Evolutionary conservation across 1,140 invertebrate genomes (phyloP).

Genomic region (Listronotus oregonensis): DNA sequence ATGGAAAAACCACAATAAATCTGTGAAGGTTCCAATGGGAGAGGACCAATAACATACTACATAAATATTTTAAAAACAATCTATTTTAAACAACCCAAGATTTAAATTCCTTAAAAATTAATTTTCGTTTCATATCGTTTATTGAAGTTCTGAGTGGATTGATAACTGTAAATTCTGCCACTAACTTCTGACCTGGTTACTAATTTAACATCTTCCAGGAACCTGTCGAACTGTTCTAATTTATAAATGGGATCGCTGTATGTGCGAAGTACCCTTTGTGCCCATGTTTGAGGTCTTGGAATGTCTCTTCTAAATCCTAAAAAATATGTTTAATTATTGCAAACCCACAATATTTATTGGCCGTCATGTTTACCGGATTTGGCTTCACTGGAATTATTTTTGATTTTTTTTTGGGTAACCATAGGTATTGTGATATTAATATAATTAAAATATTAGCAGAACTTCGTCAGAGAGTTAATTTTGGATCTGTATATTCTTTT

Average conservation of each 20-base stretch:
- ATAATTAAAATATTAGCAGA: too few species aligned
- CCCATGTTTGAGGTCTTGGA: constrained; percentile 79
- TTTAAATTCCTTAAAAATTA: neutral
- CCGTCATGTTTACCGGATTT: too few species aligned
- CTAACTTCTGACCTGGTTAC: constrained; percentile 48
- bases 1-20: too few species aligned
- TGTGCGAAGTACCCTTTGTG: constrained; percentile 75
- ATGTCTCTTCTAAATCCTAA: constrained; percentile 60
- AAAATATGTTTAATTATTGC: neutral
- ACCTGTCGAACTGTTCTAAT: constrained; percentile 39
- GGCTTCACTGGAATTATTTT: too few species aligned
- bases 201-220: constrained; percentile 48
- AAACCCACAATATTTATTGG: too few species aligned
- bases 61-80: neutral
- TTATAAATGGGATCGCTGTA: constrained; percentile 60
- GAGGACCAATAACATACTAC: too few species aligned
- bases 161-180: constrained; percentile 46
- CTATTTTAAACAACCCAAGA: neutral
- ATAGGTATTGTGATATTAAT: too few species aligned
- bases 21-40: too few species aligned
- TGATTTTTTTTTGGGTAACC: too few species aligned
- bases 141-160: constrained; percentile 47
- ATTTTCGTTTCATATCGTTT: constrained; percentile 36
- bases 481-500: too few species aligned
- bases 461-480: too few species aligned